Base-by-base conservation (phyloP, 2,797 vertebrate genomes). In the Gymnothorax javanicus region DNA sequence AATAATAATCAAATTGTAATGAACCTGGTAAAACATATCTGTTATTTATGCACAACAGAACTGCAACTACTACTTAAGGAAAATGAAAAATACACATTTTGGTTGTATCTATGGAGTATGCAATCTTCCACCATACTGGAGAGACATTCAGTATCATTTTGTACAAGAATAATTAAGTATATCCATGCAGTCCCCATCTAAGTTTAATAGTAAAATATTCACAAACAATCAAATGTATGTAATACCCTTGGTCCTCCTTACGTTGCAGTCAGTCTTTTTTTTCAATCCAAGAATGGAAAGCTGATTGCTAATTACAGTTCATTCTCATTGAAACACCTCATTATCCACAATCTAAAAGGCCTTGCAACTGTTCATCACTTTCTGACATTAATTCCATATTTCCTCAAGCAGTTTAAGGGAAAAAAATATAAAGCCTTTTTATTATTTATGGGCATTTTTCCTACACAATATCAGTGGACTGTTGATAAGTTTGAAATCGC, bases 331-430 rank as follows among this genome's bases (percentile, higher is more conserved):
- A 17, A 83, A 83, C 56, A 60, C 77, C 77, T 81, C 50, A 81
- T 81, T 83, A 83, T 83, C n/a, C 82, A 83, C 57, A 27, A 25
- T 83, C 82, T 58, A 83, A 59, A 27, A n/a, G 77, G 77, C 17
- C 52, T 56, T 17, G 77, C 77, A 56, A 52, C 50, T 56, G 77
- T 54, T 54, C 52, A 56, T 81, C 77, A 56, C 7, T 56, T 81
- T 81, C n/a, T 81, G 50, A 81, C 77, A 56, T 81, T 81, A 81
- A 56, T 81, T 81, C 77, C 20, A 81, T 54, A 81, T 81, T 81
- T 81, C 52, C 52, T 81, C 77, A 3, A 81, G 77, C 23, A 56
- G 77, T 56, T 56, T 43, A n/a, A 56, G 11, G 77, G 56, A 56
- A 20, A 43, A 69, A 81, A 54, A 81, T 54, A 54, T 56, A 9